Evolutionary conservation across 1,140 invertebrate genomes (phyloP), one percentile per base, ranked within the genome.

Genomic region (Atta cephalotes): DNA sequence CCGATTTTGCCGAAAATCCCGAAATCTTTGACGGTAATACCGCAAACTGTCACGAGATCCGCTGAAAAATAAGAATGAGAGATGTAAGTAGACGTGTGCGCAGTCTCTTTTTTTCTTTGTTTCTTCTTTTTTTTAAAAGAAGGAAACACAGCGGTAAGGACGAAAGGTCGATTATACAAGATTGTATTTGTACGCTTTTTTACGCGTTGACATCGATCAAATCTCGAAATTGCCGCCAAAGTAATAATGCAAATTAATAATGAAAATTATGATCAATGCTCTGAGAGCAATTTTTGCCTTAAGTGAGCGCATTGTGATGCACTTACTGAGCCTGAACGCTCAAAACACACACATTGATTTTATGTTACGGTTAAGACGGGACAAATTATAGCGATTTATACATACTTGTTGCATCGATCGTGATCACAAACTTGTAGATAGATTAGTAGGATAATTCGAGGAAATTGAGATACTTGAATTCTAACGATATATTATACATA

Each of bases 11-110:
- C 97, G 65, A 97, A 97, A 94, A 97, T 97, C 91, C 97, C 97
- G 14, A 97, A 97, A 93, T 97, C 97, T 1, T 92, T 97, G 62
- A 97, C 97, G 3, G 97, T 97, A 76, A 97, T 97, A 88, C 97
- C 97, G 0, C 97, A 97, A 91, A 96, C 96, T 18, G 94, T 96
- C 28, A 89, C 95, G 0, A 93, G 94, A 84, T 87, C 92, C 18
- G 78, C 87, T 14, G 95, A 95, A 35, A 95, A 95, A 90, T 95
- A 92, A 95, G 71, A 84, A 21, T 14, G 21, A 39, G 45, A 25
- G 12, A 63, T 18, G 70, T 77, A 72, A 81, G 70, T 72, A 74
- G 65, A 78, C 35, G 74, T 77, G 60, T 70, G 76, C n/a, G 62
- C 18, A 39, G 25, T 62, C n/a, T 72, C 18, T 60, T 53, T 7